Conservation (phyloP, 2,888 invertebrate genomes). For the Thecocarcelia acutangulata region DNA sequence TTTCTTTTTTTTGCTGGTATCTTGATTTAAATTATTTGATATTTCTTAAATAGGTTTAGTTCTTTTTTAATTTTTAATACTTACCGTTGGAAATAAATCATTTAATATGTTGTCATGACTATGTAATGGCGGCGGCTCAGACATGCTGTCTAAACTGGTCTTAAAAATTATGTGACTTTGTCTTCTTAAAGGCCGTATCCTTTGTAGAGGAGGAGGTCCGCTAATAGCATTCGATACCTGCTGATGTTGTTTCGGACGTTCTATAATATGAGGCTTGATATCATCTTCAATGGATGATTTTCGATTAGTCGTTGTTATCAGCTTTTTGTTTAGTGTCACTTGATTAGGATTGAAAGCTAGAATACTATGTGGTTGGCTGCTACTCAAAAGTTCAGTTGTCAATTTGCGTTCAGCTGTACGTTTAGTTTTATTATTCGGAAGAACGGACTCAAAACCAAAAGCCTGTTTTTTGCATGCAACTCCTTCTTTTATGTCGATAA, state of each 20-base stretch:
- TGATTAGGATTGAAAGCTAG: constrained; percentile 40
- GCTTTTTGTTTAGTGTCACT: constrained; percentile 50
- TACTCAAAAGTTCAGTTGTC: constrained; percentile 43
- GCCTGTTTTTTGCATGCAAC: constrained; percentile 53
- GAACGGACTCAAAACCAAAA: constrained; percentile 54
- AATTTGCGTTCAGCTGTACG: constrained; percentile 59
- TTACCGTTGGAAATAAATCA: constrained; percentile 54
- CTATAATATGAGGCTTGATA: constrained; percentile 73
- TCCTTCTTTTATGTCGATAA: constrained; percentile 40
- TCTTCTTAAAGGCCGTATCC: constrained; percentile 33
- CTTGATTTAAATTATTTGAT: no score
- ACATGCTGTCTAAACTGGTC: not conserved
- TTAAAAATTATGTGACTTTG: constrained; percentile 12
- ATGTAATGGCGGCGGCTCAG: constrained; percentile 31
- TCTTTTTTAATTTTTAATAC: not conserved
- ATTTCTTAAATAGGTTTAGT: not conserved
- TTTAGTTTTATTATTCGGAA: constrained; percentile 40
- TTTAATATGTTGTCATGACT: constrained; percentile 37
- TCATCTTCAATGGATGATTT: constrained; percentile 75
- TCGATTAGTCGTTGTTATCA: constrained; percentile 69
- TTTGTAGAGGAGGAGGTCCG: constrained; percentile 47
- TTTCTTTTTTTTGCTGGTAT: no score
- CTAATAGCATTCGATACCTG: constrained; percentile 39
- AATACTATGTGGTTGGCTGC: constrained; percentile 24
- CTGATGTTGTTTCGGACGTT: constrained; percentile 67